These are phyloP conservation scores for Pagetopsis macropterus DNA, from an alignment of 2,797 vertebrate genomes.

Conservation along the genomic window DNA sequence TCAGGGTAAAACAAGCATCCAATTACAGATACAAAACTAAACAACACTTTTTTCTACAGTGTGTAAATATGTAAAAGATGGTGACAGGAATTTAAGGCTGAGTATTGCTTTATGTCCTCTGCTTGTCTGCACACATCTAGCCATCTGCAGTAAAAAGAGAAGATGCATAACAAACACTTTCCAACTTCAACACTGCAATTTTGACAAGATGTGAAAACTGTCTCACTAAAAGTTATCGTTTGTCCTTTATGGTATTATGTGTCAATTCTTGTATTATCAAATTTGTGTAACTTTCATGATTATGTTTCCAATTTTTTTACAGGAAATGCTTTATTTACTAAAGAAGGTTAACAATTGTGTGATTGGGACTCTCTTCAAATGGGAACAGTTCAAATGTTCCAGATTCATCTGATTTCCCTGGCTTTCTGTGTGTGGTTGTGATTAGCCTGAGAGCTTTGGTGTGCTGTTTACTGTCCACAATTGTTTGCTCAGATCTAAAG, in stretches of 20 bases:
- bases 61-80: slow-evolving; percentile 57
- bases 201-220: not conserved
- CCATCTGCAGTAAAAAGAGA: slow-evolving; percentile 21
- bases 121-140: slow-evolving; percentile 11
- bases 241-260: not conserved
- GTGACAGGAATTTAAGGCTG: slow-evolving; percentile 12
- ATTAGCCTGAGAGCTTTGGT: slow-evolving; percentile 28
- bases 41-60: slow-evolving; percentile 26
- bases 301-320: not conserved
- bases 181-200: slow-evolving; percentile 13
- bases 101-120: slow-evolving; percentile 11
- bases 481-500: slow-evolving; percentile 35
- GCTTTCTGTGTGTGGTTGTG: slow-evolving; percentile 18
- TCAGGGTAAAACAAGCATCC: slow-evolving; percentile 30
- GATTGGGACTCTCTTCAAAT: not conserved
- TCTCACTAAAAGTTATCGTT: not conserved
- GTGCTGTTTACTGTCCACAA: slow-evolving; percentile 17
- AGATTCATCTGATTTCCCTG: not conserved
- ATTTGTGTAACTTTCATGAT: not conserved
- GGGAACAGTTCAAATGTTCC: not conserved
- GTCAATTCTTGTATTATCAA: not conserved
- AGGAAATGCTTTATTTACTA: not conserved
- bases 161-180: slow-evolving; percentile 16
- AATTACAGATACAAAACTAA: slow-evolving; percentile 39
- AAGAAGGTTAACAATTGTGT: too few relatives aligned